A percentile compares a stretch with the other conserved stretches of the same genome.
phyloP scores from a whole-genome alignment of 2,888 invertebrate species.

The Pimpla rufipes region DNA sequence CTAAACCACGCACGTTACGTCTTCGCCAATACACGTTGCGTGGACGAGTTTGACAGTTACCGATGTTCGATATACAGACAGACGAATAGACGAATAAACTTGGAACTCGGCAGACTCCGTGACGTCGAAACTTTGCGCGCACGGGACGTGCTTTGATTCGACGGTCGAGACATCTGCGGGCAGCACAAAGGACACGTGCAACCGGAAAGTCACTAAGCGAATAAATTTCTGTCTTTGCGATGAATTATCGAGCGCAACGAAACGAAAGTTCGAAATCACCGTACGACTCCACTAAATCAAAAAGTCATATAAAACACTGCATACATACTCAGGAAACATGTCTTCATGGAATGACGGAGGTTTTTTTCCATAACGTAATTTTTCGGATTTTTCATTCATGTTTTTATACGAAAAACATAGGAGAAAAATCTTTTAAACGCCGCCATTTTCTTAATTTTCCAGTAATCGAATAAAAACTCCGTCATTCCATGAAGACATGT shows the following conservation, averaged over 20 bases:
- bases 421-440: no score
- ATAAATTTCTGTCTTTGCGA: slow-evolving; percentile 14
- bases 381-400: no score
- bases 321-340: no score
- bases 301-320: not conserved
- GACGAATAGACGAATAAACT: not conserved
- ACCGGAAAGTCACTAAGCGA: slow-evolving; percentile 6
- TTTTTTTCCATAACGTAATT: no score
- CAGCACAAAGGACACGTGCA: not conserved
- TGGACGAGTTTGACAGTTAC: not conserved
- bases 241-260: not conserved
- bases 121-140: slow-evolving; percentile 2
- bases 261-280: not conserved
- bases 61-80: not conserved
- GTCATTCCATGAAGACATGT: no score
- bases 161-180: not conserved
- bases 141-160: not conserved
- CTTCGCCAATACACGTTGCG: not conserved
- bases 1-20: not conserved
- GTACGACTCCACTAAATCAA: not conserved
- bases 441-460: no score
- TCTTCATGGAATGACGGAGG: no score
- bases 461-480: no score
- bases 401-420: no score
- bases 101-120: not conserved